A percentile compares a stretch with the other conserved stretches of the same genome.
These are phyloP conservation scores for Rhodophaea formosa DNA, from an alignment of 2,888 invertebrate genomes.

Conservation along the genomic window DNA sequence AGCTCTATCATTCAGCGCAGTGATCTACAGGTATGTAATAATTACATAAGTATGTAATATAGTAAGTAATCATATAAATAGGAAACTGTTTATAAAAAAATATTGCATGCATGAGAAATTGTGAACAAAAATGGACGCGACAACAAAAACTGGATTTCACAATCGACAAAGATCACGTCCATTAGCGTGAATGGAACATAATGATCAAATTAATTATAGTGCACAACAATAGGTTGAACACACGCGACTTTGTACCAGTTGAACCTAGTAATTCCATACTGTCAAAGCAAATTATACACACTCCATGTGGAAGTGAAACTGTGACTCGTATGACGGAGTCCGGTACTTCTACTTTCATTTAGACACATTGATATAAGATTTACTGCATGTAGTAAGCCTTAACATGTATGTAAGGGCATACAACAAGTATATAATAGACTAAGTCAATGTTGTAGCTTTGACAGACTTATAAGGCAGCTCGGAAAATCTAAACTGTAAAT, in stretches of 20 bases:
- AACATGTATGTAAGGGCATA: background rate
- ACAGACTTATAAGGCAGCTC: too few relatives aligned
- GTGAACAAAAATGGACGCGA: background rate
- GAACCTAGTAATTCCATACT: constrained; percentile 19
- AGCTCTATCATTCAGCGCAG: too few relatives aligned
- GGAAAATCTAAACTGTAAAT: too few relatives aligned
- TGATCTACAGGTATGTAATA: too few relatives aligned
- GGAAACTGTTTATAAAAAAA: background rate
- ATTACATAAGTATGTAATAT: too few relatives aligned
- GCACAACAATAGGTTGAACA: constrained; percentile 6
- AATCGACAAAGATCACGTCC: constrained; percentile 4
- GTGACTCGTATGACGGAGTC: constrained; percentile 15
- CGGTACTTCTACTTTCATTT: constrained; percentile 24
- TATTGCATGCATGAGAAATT: background rate
- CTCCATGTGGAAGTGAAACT: constrained; percentile 28
- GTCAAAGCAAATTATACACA: constrained; percentile 24
- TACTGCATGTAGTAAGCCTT: background rate
- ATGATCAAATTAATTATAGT: constrained; percentile 17
- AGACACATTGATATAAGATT: constrained; percentile 7
- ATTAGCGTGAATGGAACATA: constrained; percentile 10
- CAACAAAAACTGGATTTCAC: constrained; percentile 3
- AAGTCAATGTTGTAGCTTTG: too few relatives aligned
- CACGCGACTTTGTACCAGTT: background rate
- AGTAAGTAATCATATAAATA: too few relatives aligned
- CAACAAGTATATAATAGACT: background rate